Evolutionary conservation across 2,888 invertebrate genomes (phyloP).

Genomic region (Gymnoscelis rufifasciata): DNA sequence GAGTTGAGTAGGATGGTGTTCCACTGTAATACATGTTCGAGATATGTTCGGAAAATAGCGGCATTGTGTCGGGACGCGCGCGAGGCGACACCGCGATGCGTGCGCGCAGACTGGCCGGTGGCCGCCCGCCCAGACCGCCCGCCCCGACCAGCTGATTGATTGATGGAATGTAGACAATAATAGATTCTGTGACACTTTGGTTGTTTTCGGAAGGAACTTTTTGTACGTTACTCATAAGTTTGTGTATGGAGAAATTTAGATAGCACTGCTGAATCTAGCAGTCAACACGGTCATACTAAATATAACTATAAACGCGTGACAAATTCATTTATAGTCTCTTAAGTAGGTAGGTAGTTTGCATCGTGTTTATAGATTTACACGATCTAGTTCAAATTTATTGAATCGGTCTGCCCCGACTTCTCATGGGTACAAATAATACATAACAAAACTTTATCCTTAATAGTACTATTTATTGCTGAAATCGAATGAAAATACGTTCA

Average conservation of each 20-base stretch:
- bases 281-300: slow-evolving; percentile 21
- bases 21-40: slow-evolving; percentile 79
- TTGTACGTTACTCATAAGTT: slow-evolving; percentile 18
- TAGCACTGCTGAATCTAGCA: background rate
- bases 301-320: slow-evolving; percentile 35
- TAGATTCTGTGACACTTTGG: slow-evolving; percentile 48
- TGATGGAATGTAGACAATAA: slow-evolving; percentile 62
- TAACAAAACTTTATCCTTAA: no score
- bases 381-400: no score
- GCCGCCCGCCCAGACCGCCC: slow-evolving; percentile 39
- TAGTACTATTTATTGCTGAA: no score
- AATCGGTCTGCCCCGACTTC: no score
- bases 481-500: no score
- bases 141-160: slow-evolving; percentile 65
- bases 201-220: slow-evolving; percentile 48
- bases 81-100: slow-evolving; percentile 45
- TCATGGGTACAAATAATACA: no score
- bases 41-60: slow-evolving; percentile 83
- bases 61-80: slow-evolving; percentile 70
- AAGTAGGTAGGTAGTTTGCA: slow-evolving; percentile 22
- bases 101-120: slow-evolving; percentile 54
- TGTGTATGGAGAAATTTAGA: slow-evolving; percentile 11
- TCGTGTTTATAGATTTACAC: slow-evolving; percentile 5
- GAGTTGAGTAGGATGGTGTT: slow-evolving; percentile 54
- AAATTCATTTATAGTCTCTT: slow-evolving; percentile 22